Evolutionary conservation across 2,888 invertebrate genomes (phyloP).

Genomic region (Epistrophe eligans): DNA sequence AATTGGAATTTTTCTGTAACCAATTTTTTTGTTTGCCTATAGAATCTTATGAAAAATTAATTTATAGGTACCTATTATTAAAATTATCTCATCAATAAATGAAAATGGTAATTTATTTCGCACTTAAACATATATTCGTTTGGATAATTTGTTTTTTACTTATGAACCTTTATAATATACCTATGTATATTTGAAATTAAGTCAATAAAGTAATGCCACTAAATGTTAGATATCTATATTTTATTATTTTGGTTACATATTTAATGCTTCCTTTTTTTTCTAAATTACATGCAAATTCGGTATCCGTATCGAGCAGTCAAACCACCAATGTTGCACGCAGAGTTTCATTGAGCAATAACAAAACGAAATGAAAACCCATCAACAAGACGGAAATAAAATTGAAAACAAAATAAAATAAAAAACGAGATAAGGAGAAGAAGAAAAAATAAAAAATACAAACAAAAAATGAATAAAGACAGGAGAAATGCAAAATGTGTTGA

Average conservation of each 20-base stretch:
- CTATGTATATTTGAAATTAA: background rate
- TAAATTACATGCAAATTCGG: constrained; percentile 55
- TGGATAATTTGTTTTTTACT: background rate
- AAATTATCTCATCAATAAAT: too few relatives aligned
- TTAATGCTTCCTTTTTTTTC: constrained; percentile 9
- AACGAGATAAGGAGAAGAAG: constrained; percentile 16
- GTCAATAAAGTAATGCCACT: background rate
- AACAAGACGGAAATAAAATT: constrained; percentile 67
- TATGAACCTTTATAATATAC: background rate
- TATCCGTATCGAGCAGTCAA: constrained; percentile 28
- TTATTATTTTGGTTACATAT: constrained; percentile 18
- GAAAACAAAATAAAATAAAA: constrained; percentile 50
- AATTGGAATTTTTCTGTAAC: too few relatives aligned
- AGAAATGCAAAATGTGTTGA: constrained; percentile 53
- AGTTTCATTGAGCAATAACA: constrained; percentile 49
- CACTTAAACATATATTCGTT: background rate
- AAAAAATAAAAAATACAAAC: constrained; percentile 6
- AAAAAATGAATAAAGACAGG: background rate
- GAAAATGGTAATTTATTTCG: background rate
- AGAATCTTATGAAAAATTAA: too few relatives aligned
- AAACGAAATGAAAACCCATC: constrained; percentile 65
- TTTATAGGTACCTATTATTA: too few relatives aligned
- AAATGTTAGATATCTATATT: background rate
- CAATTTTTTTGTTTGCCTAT: too few relatives aligned
- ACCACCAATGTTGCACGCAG: constrained; percentile 29